These are phyloP conservation scores for Serripes groenlandicus DNA, from an alignment of 2,888 invertebrate species.

Conservation along the genomic window DNA sequence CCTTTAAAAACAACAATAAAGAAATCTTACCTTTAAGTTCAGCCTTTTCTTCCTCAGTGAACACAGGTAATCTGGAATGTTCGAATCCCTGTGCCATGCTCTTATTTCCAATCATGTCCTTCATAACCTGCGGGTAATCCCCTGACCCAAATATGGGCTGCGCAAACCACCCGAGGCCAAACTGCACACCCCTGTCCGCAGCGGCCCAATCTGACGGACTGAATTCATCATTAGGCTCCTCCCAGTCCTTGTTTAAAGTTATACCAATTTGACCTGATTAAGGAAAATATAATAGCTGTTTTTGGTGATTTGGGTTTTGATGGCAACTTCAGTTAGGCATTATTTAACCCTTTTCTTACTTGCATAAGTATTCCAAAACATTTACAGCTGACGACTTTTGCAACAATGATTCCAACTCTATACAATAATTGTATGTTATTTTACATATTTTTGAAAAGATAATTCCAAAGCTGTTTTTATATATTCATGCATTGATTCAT, in stretches of 20 bases:
- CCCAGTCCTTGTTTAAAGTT: conserved; percentile 61
- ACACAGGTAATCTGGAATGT: conserved; percentile 78
- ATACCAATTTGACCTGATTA: conserved; percentile 64
- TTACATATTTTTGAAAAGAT: no score
- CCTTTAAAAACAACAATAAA: no score
- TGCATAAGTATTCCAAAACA: no score
- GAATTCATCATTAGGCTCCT: conserved; percentile 64
- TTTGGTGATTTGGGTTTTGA: no score
- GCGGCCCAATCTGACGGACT: conserved; percentile 61
- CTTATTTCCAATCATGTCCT: conserved; percentile 66
- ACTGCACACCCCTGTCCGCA: conserved; percentile 64
- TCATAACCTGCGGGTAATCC: conserved; percentile 64
- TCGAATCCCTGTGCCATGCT: conserved; percentile 71
- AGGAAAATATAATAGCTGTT: no score
- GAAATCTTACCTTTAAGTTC: conserved; percentile 77
- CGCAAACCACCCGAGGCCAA: conserved; percentile 66
- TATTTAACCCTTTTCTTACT: no score
- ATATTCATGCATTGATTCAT: no score
- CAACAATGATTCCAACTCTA: no score
- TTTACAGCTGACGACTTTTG: no score
- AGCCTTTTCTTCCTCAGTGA: conserved; percentile 80
- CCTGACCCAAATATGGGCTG: conserved; percentile 68
- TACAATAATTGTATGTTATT: no score
- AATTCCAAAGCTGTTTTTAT: no score
- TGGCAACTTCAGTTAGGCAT: no score